Conservation (phyloP, 2,113 vertebrate species). For the Alethe diademata region DNA sequence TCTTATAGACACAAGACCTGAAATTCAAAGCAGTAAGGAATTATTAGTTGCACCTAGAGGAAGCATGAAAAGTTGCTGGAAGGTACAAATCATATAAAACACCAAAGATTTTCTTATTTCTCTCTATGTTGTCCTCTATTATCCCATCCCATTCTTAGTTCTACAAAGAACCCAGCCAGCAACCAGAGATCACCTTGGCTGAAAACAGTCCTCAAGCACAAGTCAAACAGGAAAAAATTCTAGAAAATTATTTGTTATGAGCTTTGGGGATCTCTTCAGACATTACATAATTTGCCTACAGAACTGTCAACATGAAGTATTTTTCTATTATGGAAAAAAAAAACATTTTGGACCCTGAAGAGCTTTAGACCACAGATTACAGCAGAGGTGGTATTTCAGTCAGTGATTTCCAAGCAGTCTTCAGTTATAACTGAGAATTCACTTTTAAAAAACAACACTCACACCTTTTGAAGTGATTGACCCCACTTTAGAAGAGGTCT, state of each 20-base stretch:
- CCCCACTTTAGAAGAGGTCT: not conserved
- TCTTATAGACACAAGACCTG: constrained; percentile 99
- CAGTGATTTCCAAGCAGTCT: not conserved
- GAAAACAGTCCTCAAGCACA: not conserved
- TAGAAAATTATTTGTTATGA: not conserved
- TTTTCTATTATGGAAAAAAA: not conserved
- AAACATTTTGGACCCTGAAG: not conserved
- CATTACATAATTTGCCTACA: not conserved
- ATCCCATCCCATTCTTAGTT: not conserved
- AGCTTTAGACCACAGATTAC: not conserved
- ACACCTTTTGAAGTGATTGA: not conserved
- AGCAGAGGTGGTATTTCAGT: not conserved
- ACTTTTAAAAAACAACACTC: not conserved
- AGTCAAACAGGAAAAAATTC: not conserved
- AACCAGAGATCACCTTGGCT: not conserved
- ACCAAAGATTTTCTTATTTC: not conserved
- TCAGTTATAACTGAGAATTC: not conserved
- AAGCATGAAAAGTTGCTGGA: not conserved
- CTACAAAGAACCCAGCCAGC: not conserved
- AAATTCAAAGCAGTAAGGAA: constrained; percentile 31
- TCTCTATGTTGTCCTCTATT: not conserved
- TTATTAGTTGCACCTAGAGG: not conserved
- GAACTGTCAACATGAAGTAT: not conserved
- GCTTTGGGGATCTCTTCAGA: not conserved
- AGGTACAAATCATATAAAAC: not conserved